These are phyloP conservation scores for Prionace glauca DNA, from an alignment of 2,797 vertebrate genomes.

Conservation along the genomic window DNA sequence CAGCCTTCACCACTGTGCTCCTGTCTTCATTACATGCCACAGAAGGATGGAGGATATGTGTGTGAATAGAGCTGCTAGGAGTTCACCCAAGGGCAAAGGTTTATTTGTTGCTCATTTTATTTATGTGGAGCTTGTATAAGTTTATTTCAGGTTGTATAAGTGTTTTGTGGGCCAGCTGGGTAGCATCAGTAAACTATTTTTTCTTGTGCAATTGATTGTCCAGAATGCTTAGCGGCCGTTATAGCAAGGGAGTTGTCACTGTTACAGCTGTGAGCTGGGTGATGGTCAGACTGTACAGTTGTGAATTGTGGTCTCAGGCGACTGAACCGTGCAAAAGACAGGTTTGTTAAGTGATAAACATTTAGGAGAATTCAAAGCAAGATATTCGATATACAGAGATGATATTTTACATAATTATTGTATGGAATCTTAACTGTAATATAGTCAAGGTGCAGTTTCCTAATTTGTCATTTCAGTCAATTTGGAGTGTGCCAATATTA, in stretches of 20 bases:
- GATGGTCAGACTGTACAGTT: not conserved
- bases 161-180: constrained; percentile 35
- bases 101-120: constrained; percentile 27
- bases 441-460: not conserved
- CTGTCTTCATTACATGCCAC: not conserved
- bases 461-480: not conserved
- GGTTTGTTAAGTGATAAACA: not conserved
- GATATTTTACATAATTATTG: not conserved
- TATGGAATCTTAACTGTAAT: not conserved
- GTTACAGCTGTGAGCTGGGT: not conserved
- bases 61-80: not conserved
- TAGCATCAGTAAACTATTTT: constrained; percentile 30
- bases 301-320: not conserved
- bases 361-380: not conserved
- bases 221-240: constrained; percentile 13
- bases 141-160: constrained; percentile 31
- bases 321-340: not conserved
- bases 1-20: not conserved
- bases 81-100: constrained; percentile 35
- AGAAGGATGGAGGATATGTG: not conserved
- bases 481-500: not conserved
- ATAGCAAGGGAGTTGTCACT: not conserved
- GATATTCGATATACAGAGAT: too few species aligned
- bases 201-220: constrained; percentile 31
- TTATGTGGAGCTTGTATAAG: constrained; percentile 23